These are phyloP conservation scores for Stegodyphus mimosarum DNA, from an alignment of 1,140 invertebrate genomes.

Conservation along the genomic window DNA sequence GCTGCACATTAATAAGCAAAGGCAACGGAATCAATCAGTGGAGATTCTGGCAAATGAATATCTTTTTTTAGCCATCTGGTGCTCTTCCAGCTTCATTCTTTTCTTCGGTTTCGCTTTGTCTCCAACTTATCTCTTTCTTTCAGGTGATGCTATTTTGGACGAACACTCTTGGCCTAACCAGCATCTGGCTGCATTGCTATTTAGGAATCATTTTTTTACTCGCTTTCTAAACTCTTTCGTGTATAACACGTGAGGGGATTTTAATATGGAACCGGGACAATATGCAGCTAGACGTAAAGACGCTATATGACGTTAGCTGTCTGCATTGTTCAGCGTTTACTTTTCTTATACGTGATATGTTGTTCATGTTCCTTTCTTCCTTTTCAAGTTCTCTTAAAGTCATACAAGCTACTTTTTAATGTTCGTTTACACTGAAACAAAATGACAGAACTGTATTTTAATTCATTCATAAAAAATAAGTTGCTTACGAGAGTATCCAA, in stretches of 20 bases:
- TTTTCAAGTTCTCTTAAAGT: too few relatives aligned
- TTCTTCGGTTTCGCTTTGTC: constrained; percentile 45
- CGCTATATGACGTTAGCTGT: not conserved
- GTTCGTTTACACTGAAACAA: too few relatives aligned
- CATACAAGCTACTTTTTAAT: too few relatives aligned
- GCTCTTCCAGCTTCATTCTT: constrained; percentile 49
- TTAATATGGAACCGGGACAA: not conserved
- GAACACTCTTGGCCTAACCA: constrained; percentile 35
- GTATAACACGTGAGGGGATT: not conserved
- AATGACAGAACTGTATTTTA: too few relatives aligned
- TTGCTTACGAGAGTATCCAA: too few relatives aligned
- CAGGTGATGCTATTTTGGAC: constrained; percentile 51
- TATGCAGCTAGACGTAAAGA: not conserved
- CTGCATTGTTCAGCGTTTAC: not conserved
- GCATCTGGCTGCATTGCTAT: constrained; percentile 55
- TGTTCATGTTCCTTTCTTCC: too few relatives aligned
- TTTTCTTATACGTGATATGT: too few relatives aligned
- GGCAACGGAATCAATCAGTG: constrained; percentile 1
- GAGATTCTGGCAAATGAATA: constrained; percentile 14
- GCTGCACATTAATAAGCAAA: too few relatives aligned
- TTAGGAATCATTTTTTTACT: constrained; percentile 34
- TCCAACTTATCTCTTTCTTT: constrained; percentile 56
- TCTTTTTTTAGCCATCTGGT: constrained; percentile 53
- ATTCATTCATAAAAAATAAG: too few relatives aligned
- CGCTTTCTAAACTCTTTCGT: not conserved